Evolutionary conservation across 2,888 invertebrate species (phyloP), one percentile per base, ranked within the genome.

Genomic region (Rosalia funebris): DNA sequence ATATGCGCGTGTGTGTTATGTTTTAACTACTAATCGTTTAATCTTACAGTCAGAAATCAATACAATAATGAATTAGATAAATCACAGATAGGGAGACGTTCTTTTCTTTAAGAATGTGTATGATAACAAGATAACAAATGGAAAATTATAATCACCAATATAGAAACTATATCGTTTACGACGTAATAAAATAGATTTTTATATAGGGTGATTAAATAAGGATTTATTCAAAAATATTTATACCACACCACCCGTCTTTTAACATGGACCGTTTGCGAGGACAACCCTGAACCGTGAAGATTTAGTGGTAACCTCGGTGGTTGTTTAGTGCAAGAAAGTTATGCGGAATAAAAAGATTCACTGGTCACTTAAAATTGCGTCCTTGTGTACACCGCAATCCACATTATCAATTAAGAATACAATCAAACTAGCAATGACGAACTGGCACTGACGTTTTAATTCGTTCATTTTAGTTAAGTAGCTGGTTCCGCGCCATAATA

Each of bases 371-470:
- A 25, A 25, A 45, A 45, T 7, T 45, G 4, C 31, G 45, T 45
- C 45, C 45, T 45, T 45, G 45, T 31, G 31, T 11, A 31, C 45
- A 45, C 14, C 11, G 45, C 19, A 45, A 31, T 31, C 45, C 14
- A 45, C 31, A 45, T 45, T 45, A 45, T 45, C 45, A 45, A 45
- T 45, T 45, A 45, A 45, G 44, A 45, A 31, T 31, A 45, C 45
- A 31, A 45, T 45, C 45, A 45, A 45, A 15, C 45, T 1, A 31
- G 45, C 45, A 14, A 17, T 31, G 45, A 45, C 31, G 45, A 7
- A 31, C 14, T 45, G 25, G 15, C 16, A 31, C 14, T 45, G 45
- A 45, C 45, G 45, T 31, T 31, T 45, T 31, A 45, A 34, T 45
- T 45, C 45, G 45, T 45, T 31, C 10, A 31, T 31, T 45, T 20